Evolutionary conservation across 2,113 vertebrate species (phyloP), one percentile per base, ranked within the genome.

Genomic region (Empidonax traillii): DNA sequence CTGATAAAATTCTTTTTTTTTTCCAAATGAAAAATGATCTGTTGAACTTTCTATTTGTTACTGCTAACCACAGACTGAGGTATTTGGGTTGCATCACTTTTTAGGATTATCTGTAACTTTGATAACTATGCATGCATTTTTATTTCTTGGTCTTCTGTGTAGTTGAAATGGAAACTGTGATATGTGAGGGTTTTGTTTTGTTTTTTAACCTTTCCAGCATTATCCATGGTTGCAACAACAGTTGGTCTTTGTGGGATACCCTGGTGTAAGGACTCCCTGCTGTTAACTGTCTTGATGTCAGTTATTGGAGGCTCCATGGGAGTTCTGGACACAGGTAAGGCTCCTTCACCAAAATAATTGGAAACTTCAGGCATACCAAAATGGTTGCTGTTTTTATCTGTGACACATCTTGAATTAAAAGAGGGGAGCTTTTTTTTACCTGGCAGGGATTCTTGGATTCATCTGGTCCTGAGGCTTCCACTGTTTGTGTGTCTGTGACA

Each of bases 271-370:
- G 97, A 97, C 24, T 97, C 98, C 5, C 55, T 98, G 30, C 63
- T 99, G 16, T 95, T 99, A 65, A 98, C 98, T 6, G 58, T 30
- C 47, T 89, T 99, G 71, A 99, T 99, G 98, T 98, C 98, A 37
- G 71, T 98, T 81, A 98, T 99, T 20, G 99, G 99, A 33, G 93
- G 98, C 55, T 98, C 99, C 4, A 98, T 99, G 98, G 99, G 99
- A 21, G 88, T 99, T 89, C 96, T 99, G 93, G 99, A 99, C 88
- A 99, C 99, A 97, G 99, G 99, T 99, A 83, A 97, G 97, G 17
- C 43, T 90, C 63, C 65, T 72, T 72, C 58, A 53, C 39, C 2
- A 3, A 63, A 55, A 21, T 30, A 18, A 33, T 0, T 24, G 46
- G 28, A 62, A 92, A 35, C 39, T 30, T 93, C 4, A n/a, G 13